A percentile compares a stretch with the other conserved stretches of the same genome.
Evolutionary conservation across 2,888 invertebrate species (phyloP).

Genomic region (Pollenia angustigena): DNA sequence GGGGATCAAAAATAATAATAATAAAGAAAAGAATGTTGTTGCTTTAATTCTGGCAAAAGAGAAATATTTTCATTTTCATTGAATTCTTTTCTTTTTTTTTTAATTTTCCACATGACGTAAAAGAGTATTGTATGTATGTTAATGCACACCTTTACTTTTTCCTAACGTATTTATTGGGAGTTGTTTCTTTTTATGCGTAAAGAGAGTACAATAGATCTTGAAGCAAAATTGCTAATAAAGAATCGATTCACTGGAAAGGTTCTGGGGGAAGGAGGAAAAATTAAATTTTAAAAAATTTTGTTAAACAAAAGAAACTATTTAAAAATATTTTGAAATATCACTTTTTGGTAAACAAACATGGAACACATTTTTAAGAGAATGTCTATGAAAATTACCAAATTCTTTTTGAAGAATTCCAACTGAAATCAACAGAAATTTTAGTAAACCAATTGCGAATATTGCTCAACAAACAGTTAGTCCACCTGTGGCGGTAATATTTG

Average conservation of each 20-base stretch:
- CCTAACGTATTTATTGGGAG: neutral
- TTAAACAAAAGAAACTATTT: neutral
- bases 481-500: neutral
- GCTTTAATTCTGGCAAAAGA: conserved; percentile 22
- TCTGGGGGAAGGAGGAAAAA: neutral
- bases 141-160: conserved; percentile 29
- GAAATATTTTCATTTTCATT: conserved; percentile 40
- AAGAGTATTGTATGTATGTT: neutral
- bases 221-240: conserved; percentile 43
- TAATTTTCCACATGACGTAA: conserved; percentile 47
- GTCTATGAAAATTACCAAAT: too few species aligned
- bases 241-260: conserved; percentile 28
- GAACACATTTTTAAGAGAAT: too few species aligned
- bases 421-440: too few species aligned
- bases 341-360: neutral
- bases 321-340: neutral
- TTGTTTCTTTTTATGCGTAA: neutral
- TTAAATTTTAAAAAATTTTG: neutral
- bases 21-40: conserved; percentile 38
- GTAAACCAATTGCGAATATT: too few species aligned
- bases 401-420: too few species aligned
- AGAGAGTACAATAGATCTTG: neutral
- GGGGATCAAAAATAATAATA: neutral
- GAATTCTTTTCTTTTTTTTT: conserved; percentile 4
- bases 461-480: neutral